Base-by-base conservation (phyloP, 2,113 vertebrate species). In the Plectropomus leopardus region DNA sequence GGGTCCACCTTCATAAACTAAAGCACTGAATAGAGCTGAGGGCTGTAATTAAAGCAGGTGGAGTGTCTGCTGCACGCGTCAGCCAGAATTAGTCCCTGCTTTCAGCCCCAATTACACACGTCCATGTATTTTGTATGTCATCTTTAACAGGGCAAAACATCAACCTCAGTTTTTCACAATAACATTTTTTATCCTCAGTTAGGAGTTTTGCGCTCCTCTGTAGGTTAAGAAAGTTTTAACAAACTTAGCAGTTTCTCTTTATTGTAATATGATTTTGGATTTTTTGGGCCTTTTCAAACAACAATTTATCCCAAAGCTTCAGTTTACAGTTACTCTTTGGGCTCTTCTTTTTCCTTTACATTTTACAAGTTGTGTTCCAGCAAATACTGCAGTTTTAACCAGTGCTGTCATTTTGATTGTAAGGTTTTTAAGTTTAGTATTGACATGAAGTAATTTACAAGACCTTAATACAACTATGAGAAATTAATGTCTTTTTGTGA, bases 21-120 rank as follows among this genome's bases (percentile, higher is more conserved):
- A 75, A 86, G 60, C 69, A 76, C 85, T 76, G 85, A 77, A 88
- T 78, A 61, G 80, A 82, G 75, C 45, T 36, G 58, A 76, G 86
- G 79, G 68, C 4, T 80, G 83, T 88, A 81, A 92, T 93, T 92
- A 86, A 85, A 73, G 73, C 51, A 50, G 50, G 14, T 55, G 53
- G 34, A 30, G 65, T 45, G 81, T 80, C 57, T 86, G 83, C 60
- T 32, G 75, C 76, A 72, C 66, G 23, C 21, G 66, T 81, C 82
- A 55, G 68, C 47, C 54, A 5, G 51, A 21, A 23, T 48, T 36
- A n/a, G 67, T 69, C 83, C 64, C 61, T 64, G 34, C 73, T 63
- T 59, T 72, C 21, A 80, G n/a, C 59, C 65, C 53, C 70, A 79
- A 50, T 67, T 72, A 64, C 34, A 67, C 17, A 76, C 28, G 48